Conservation (phyloP, 2,113 vertebrate species). For the Marmota flaviventris region DNA sequence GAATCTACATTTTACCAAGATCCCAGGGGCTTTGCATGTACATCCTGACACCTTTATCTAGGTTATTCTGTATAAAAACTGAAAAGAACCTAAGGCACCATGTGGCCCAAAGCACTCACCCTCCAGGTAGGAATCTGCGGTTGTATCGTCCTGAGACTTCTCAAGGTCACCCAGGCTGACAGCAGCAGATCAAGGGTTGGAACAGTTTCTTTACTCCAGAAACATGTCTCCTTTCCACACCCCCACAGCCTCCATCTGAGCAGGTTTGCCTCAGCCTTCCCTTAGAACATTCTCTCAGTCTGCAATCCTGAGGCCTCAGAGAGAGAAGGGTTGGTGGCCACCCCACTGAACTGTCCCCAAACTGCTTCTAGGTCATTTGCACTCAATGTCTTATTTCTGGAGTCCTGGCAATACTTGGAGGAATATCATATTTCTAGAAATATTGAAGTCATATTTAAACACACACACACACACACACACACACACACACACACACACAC, state of each 20-base stretch:
- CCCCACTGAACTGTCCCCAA: too few species aligned
- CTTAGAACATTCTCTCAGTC: neutral
- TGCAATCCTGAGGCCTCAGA: neutral
- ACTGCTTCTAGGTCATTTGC: neutral
- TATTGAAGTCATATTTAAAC: neutral
- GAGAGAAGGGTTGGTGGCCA: neutral
- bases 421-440: neutral
- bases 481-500: neutral
- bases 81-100: neutral
- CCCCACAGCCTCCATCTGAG: neutral
- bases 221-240: neutral
- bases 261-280: neutral
- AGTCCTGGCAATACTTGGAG: neutral
- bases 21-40: neutral
- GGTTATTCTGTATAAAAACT: neutral
- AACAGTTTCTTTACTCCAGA: neutral
- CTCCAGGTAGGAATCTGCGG: neutral
- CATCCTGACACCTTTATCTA: neutral
- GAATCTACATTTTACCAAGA: neutral
- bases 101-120: neutral
- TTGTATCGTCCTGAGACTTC: neutral
- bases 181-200: fast-evolving
- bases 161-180: neutral
- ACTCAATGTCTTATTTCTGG: neutral
- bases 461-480: neutral